Evolutionary conservation across 2,888 invertebrate species (phyloP).

Genomic region (Ophion obscuratus): DNA sequence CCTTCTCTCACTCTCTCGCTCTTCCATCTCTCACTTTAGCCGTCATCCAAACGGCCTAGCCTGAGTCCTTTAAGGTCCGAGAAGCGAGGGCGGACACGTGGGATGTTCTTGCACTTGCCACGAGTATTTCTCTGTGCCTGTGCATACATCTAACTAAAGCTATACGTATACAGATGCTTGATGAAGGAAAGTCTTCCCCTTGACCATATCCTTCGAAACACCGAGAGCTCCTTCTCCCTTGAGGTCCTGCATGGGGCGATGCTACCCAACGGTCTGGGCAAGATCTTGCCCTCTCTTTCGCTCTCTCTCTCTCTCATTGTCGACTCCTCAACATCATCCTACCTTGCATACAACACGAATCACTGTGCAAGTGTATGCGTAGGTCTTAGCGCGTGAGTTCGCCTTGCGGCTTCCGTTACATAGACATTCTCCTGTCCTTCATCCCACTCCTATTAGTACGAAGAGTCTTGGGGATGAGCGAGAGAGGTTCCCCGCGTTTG

Average conservation of each 20-base stretch:
- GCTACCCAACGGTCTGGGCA: constrained; percentile 17
- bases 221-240: constrained; percentile 17
- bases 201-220: constrained; percentile 41
- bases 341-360: constrained; percentile 21
- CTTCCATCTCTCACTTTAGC: constrained; percentile 10
- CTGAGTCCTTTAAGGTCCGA: constrained; percentile 66
- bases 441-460: constrained; percentile 53
- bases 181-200: constrained; percentile 33
- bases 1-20: constrained; percentile 6
- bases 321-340: constrained; percentile 23
- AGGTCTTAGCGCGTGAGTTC: constrained; percentile 33
- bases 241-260: constrained; percentile 12
- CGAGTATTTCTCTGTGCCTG: constrained; percentile 56
- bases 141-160: neutral
- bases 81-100: constrained; percentile 72
- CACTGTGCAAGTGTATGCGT: constrained; percentile 16
- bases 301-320: constrained; percentile 24
- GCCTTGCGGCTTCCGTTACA: constrained; percentile 49
- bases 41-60: constrained; percentile 30
- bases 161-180: constrained; percentile 7
- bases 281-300: constrained; percentile 14
- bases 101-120: constrained; percentile 80
- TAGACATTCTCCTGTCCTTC: constrained; percentile 23
- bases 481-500: constrained; percentile 36
- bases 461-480: constrained; percentile 26